Base-by-base conservation (phyloP, 2,888 invertebrate genomes). In the Esperia sulphurella region DNA sequence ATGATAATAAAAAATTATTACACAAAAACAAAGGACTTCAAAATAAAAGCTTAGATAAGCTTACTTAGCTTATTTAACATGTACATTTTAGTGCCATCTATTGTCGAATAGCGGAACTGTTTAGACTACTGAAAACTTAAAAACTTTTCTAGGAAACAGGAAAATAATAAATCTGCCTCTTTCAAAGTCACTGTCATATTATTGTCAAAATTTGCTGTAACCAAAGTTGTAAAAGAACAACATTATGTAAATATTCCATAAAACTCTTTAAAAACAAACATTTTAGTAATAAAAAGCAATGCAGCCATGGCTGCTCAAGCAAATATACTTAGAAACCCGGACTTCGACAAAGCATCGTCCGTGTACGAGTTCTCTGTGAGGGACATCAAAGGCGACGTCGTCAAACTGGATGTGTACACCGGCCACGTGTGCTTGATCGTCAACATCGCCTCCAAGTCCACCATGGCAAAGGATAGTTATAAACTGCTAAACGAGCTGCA, bases 341-440 rank as follows among this genome's bases (percentile, higher is more conserved):
- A 47, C 38, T 47, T 14, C 29, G 14, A 37, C 42, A 9, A 14
- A 14, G 47, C 42, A 10, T 13, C 9, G 3, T 21, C 29, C 9
- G 29, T 30, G 1, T 38, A 13, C 38, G 47, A 47, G 9, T 47
- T 47, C 38, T 28, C 12, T 4, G 30, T 38, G 8, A 14, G 12
- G 8, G 13, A 21, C 1, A n/a, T 42, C 9, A 12, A 14, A 1
- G 42, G 42, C 5, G 21, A 42, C 4, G 14, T 9, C 5, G 12
- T 33, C 3, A 28, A 14, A 10, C 21, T 47, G 29, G 37, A 47
- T 10, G n/a, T 8, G 9, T 42, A 47, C 13, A 10, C 5, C 9
- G 47, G 47, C 7, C 10, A 14, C 37, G 42, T 42, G n/a, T 37
- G 35, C 10, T 8, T 47, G 6, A 29, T 47, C 8, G 42, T 47